Evolutionary conservation across 2,113 vertebrate genomes (phyloP), one percentile per base, ranked within the genome.

Genomic region (Rallus limicola): DNA sequence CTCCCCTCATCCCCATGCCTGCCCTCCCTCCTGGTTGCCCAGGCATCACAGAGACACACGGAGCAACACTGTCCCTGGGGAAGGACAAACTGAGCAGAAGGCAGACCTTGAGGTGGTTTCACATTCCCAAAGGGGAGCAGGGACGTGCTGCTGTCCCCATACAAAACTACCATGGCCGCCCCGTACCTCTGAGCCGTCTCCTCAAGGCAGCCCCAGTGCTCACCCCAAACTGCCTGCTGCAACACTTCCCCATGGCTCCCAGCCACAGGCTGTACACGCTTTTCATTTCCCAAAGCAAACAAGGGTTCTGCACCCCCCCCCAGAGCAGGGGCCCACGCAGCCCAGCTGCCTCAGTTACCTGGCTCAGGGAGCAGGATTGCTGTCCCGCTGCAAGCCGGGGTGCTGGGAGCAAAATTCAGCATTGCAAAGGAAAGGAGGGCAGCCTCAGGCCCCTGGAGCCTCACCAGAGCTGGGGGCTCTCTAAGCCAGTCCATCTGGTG

Each of bases 401-500:
- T 4, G 24, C 21, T 82, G 55, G 65, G 86, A 88, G 89, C 46
- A 91, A 55, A 69, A 76, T 29, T 59, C 44, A 75, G 34, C 50
- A 42, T 55, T 79, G 90, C 58, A 88, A 94, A 92, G 28, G 75
- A 86, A 86, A 81, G 56, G 34, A 92, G 64, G 88, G 92, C 82
- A 90, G 82, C 25, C 46, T 75, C 8, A 5, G 65, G 46, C 62
- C 63, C 44, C 74, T 0, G 44, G 85, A 96, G 56, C 68, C 46
- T 55, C 0, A 3, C 64, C 60, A 78, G 55, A 93, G 67, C 80
- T 82, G 90, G 76, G 94, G 85, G 81, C 40, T 92, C 60, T 58
- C 62, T 94, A 86, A 88, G 91, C 79, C 50, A 3, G 80, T 87
- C 91, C 92, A 95, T 95, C 93, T 96, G 97, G 94, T 94, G 91